phyloP scores from a whole-genome alignment of 2,797 vertebrate genomes.

The Pogonophryne albipinna region DNA sequence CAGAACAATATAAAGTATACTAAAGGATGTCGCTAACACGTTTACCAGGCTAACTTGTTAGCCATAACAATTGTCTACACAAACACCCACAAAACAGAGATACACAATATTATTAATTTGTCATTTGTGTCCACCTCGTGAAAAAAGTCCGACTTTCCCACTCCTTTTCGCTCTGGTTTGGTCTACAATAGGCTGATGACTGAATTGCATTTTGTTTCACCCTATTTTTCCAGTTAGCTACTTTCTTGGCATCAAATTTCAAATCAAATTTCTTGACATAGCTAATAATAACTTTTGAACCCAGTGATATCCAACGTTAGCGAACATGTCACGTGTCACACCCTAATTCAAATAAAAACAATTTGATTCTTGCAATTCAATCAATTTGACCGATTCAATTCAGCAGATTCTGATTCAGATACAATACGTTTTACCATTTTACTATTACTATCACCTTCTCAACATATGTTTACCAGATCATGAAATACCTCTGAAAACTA shows the following conservation, averaged over 20 bases:
- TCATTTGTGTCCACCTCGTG: neutral
- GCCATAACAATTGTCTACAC: neutral
- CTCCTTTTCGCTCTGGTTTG: too few relatives aligned
- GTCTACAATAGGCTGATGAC: too few relatives aligned
- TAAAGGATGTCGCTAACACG: neutral
- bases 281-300: too few relatives aligned
- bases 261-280: too few relatives aligned
- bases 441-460: too few relatives aligned
- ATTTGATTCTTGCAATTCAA: too few relatives aligned
- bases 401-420: neutral
- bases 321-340: too few relatives aligned
- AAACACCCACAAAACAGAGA: neutral
- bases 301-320: too few relatives aligned
- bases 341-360: too few relatives aligned
- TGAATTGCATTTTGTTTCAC: conserved; percentile 5
- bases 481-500: too few relatives aligned
- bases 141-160: neutral
- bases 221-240: neutral
- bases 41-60: neutral
- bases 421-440: neutral
- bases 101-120: neutral
- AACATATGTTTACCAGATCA: too few relatives aligned
- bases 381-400: neutral
- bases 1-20: conserved; percentile 1
- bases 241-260: too few relatives aligned